Base-by-base conservation (phyloP, 2,113 vertebrate species). In the Lonchura striata region DNA sequence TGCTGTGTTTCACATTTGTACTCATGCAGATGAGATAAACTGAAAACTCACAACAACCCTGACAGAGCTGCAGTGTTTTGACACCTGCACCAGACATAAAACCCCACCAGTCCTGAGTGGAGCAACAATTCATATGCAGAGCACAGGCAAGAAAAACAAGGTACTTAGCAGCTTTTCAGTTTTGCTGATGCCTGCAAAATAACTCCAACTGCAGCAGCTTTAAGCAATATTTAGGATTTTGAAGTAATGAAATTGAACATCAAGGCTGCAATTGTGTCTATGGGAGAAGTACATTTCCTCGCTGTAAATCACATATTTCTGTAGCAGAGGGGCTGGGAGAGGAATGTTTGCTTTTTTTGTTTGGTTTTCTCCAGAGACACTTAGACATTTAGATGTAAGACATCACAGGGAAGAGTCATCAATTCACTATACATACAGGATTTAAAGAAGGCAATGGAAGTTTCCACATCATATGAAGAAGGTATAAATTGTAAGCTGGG, bases 171-270 rank as follows among this genome's bases (percentile, higher is more conserved):
- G 57, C 61, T 88, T 86, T 81, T 46, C 46, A 66, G 63, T 50
- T 95, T 80, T 82, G 85, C 66, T 74, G 72, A 82, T 13, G 47
- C 60, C 69, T 86, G 82, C 71, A 93, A 64, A 90, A 81, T 69
- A 75, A 78, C 22, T 71, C 54, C 54, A 77, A 47, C 41, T n/a
- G 68, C 71, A 70, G 42, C 88, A 92, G 60, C 47, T 80, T 75
- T 77, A 59, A 86, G 79, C 37, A 68, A 46, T 41, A 81, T 18
- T 83, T 5, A 46, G 75, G 66, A 83, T 88, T 90, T 56, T 65
- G 63, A 85, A 82, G 49, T 19, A 4, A 86, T 59, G 23, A 75
- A 91, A 81, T 85, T 30, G 64, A 76, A 70, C 1, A 0, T 41
- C 31, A 75, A 70, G 44, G 56, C 44, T 86, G 50, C 68, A 75